A percentile compares a stretch with the other conserved stretches of the same genome.
Evolutionary conservation across 2,888 invertebrate genomes (phyloP).

Genomic region (Bugula neritina): DNA sequence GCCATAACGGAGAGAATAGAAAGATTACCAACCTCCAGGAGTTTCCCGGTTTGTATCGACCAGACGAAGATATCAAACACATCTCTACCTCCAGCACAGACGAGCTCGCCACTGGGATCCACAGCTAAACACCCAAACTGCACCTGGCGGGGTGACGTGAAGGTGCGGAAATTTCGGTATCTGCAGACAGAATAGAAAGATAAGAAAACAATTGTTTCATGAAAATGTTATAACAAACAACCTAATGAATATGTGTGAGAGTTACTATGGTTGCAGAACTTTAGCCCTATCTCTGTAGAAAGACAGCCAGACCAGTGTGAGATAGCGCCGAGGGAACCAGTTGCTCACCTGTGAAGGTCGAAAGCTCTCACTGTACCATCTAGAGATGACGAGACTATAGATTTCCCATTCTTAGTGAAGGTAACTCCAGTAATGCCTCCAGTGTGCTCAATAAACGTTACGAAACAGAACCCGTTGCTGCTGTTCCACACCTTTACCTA

Average conservation of each 20-base stretch:
- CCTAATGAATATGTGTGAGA: no score
- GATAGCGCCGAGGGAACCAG: no score
- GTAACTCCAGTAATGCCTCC: constrained; percentile 74
- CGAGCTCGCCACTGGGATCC: constrained; percentile 83
- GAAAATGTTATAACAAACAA: not conserved
- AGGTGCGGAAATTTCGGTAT: constrained; percentile 94
- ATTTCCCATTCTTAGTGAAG: constrained; percentile 80
- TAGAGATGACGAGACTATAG: constrained; percentile 83
- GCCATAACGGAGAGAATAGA: no score
- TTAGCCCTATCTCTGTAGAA: no score
- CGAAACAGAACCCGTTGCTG: constrained; percentile 81
- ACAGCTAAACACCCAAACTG: constrained; percentile 86
- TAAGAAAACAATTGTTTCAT: not conserved
- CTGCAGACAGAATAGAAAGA: constrained; percentile 55
- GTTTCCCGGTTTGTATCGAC: constrained; percentile 85
- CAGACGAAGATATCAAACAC: constrained; percentile 91
- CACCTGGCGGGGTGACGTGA: constrained; percentile 81
- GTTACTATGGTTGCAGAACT: no score
- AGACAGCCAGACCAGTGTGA: no score
- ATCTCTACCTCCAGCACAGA: constrained; percentile 90
- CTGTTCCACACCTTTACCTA: constrained; percentile 88
- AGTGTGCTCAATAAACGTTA: constrained; percentile 88
- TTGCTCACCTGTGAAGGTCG: constrained; percentile 79
- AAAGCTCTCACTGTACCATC: constrained; percentile 95
- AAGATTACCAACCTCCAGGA: constrained; percentile 74